A percentile compares a stretch with the other conserved stretches of the same genome.
These are phyloP conservation scores for Agonum fuliginosum DNA, from an alignment of 2,888 invertebrate species.

Conservation along the genomic window DNA sequence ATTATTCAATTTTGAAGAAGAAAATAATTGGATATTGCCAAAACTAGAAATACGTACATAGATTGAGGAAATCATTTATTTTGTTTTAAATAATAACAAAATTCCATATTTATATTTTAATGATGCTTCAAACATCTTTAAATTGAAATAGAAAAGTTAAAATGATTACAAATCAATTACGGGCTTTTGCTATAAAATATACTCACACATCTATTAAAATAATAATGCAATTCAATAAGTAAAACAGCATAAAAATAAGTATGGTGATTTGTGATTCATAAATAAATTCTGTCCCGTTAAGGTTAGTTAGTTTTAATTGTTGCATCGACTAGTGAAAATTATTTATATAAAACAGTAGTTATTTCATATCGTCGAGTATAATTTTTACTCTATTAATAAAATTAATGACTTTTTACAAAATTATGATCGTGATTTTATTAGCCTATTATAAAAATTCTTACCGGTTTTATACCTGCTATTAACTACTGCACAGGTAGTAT, in stretches of 20 bases:
- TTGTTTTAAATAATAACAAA: no score
- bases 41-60: no score
- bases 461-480: slow-evolving; percentile 16
- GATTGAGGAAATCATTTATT: no score
- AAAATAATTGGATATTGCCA: no score
- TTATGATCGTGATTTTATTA: slow-evolving; percentile 38
- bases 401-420: slow-evolving; percentile 24
- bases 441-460: slow-evolving; percentile 35
- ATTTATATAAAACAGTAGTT: slow-evolving; percentile 29
- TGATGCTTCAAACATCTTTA: no score
- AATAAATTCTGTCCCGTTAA: neutral
- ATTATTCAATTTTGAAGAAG: no score
- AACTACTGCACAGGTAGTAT: slow-evolving; percentile 26
- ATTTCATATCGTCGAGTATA: neutral
- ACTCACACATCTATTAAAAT: no score
- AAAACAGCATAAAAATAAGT: neutral
- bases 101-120: no score
- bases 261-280: neutral
- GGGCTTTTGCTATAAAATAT: no score
- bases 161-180: no score
- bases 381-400: slow-evolving; percentile 26
- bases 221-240: no score
- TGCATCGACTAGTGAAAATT: neutral
- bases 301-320: slow-evolving; percentile 6
- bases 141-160: no score